A percentile compares a stretch with the other conserved stretches of the same genome.
Conservation (phyloP, 1,140 invertebrate genomes). For the Dendrolimus kikuchii region DNA sequence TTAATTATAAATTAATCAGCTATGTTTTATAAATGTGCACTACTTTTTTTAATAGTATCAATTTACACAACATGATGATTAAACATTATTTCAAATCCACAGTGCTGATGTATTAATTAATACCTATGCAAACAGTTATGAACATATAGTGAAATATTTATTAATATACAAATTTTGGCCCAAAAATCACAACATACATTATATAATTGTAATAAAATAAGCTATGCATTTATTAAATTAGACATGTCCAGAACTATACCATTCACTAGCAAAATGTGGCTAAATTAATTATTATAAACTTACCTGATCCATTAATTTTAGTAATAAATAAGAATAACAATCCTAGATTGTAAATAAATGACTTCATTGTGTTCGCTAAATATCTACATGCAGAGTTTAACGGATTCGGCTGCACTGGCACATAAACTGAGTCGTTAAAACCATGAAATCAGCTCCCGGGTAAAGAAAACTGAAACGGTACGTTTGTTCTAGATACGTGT, state of each 20-base stretch:
- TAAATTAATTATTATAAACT: constrained; percentile 12
- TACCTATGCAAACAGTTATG: neutral
- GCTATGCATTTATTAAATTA: neutral
- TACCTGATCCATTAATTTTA: constrained; percentile 16
- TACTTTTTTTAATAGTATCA: too few relatives aligned
- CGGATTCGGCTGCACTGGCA: constrained; percentile 20
- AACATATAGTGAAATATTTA: constrained; percentile 3
- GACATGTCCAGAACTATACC: neutral
- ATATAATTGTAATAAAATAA: constrained; percentile 1
- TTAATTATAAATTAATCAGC: too few relatives aligned
- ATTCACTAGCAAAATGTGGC: constrained; percentile 1
- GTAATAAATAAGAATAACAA: constrained; percentile 16
- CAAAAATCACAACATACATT: neutral
- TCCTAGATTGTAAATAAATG: constrained; percentile 17
- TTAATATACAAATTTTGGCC: neutral
- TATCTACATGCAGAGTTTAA: constrained; percentile 20
- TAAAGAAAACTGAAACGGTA: constrained; percentile 27
- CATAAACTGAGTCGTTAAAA: constrained; percentile 24
- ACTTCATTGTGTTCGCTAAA: constrained; percentile 23
- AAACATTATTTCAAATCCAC: too few relatives aligned
- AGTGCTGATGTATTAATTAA: neutral
- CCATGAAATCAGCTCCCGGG: constrained; percentile 3
- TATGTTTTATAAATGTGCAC: too few relatives aligned
- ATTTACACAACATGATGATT: too few relatives aligned
- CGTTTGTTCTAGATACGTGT: constrained; percentile 30